Evolutionary conservation across 1,140 invertebrate species (phyloP), one percentile per base, ranked within the genome.

Genomic region (Calycopis cecrops): DNA sequence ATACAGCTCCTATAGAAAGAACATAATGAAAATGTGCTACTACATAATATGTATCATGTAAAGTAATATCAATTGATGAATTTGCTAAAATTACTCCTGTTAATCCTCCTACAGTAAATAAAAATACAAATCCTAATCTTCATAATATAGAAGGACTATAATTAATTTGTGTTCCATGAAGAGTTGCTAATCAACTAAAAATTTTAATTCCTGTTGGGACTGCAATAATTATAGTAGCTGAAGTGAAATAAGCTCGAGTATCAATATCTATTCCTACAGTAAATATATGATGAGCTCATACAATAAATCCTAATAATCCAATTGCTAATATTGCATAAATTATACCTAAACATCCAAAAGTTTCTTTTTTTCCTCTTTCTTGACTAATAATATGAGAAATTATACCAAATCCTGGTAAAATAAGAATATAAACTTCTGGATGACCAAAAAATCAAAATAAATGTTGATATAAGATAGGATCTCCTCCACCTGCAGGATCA

Each of bases 381-480:
- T 88, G 83, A 33, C 73, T 88, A 85, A 92, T 89, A 85, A 92
- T 91, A 28, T 28, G 21, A 28, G 21, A 28, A 28, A 28, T 28
- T 3, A 28, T 28, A 28, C 21, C 21, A 28, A 74, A 92, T 85
- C 89, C 89, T 7, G 89, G 89, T 65, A 91, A 67, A 88, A 92
- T 91, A 87, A 91, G 81, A 92, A 95, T 93, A 86, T 94, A 94
- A 64, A 93, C 92, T 90, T 94, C 92, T 35, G 92, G 92, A 60
- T 94, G 93, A 0, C 92, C 92, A 90, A 93, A 94, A 85, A 94
- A 94, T 90, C 92, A 94, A 89, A 94, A 94, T 88, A 94, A 87
- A 79, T 94, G 93, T 90, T 94, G 93, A 67, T 91, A 94, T 68
- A 93, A 61, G 85, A 94, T 89, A 48, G 92, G 92, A 65, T 94